Evolutionary conservation across 2,113 vertebrate genomes (phyloP), one percentile per base, ranked within the genome.

Genomic region (Percina caprodes): DNA sequence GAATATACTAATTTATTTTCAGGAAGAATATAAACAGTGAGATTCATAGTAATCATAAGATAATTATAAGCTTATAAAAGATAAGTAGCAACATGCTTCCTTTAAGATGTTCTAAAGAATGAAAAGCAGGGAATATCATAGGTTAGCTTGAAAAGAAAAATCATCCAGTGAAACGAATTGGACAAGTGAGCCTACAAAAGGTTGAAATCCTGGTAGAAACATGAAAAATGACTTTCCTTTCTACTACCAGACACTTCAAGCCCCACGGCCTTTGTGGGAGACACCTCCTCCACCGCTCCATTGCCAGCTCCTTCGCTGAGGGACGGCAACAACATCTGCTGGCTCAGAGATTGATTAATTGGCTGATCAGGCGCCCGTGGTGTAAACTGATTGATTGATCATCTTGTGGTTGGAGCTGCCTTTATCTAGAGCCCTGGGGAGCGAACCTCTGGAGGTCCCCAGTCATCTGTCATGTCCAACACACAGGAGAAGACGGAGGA

Each of bases 371-470:
- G 77, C 71, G 85, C 93, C 90, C 23, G 52, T 79, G 74, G 90
- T 90, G 88, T 91, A 92, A 94, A 94, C 92, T 88, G 91, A 95
- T 91, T 94, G 93, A 94, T 93, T 90, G 93, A 94, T 94, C 86
- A 91, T 93, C 91, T 86, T 72, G 86, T 21, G 56, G 90, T 92
- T 69, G 83, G 79, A 83, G 92, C 88, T 92, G 92, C 92, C 90
- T 94, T 91, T 92, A 91, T 89, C 86, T 81, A n/a, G 67, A 85
- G 91, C 93, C 88, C 88, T 80, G 85, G 91, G 86, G 92, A 91
- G 86, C 65, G 33, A 91, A 94, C 91, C 94, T 93, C 89, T 88
- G 90, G 90, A 92, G 91, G 91, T 93, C 91, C 87, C 80, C 78
- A 90, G 88, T 93, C 93, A 92, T 95, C 93, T 88, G 92, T 95